phyloP scores from a whole-genome alignment of 1,140 invertebrate genomes.

The Euwallacea fornicatus region DNA sequence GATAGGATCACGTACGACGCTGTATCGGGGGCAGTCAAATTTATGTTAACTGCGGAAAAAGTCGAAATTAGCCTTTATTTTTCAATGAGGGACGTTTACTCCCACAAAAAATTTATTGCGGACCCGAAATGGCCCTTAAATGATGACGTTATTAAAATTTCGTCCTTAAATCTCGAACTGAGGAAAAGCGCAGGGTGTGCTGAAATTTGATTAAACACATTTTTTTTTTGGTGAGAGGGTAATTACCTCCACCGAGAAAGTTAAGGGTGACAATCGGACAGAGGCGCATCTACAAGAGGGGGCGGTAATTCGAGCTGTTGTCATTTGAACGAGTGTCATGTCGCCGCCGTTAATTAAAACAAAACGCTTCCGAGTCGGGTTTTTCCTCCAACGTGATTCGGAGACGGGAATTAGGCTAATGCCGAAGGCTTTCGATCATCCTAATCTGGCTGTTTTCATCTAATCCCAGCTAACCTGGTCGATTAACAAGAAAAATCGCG shows the following conservation, averaged over 20 bases:
- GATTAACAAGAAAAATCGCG: conserved; percentile 25
- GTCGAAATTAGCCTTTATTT: too few relatives aligned
- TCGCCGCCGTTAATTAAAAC: conserved; percentile 24
- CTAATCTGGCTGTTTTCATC: conserved; percentile 15
- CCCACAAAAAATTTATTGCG: too few relatives aligned
- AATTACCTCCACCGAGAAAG: conserved; percentile 6
- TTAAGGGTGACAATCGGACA: neutral
- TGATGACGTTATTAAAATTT: conserved; percentile 15
- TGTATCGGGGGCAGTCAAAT: neutral
- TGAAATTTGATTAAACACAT: conserved; percentile 18
- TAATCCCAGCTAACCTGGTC: conserved; percentile 7
- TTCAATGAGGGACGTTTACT: too few relatives aligned
- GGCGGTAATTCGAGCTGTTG: conserved; percentile 6
- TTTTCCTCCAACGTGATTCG: conserved; percentile 14
- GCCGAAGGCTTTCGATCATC: conserved; percentile 24
- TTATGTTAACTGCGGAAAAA: too few relatives aligned
- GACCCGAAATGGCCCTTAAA: too few relatives aligned
- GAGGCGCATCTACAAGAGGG: neutral
- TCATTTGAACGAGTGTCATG: conserved; percentile 26
- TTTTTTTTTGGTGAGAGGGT: conserved; percentile 10
- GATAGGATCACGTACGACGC: neutral
- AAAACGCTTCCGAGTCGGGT: conserved; percentile 8
- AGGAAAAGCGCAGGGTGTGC: neutral
- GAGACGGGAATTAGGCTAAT: conserved; percentile 17
- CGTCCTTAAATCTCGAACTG: neutral